Conservation (phyloP, 2,888 invertebrate genomes). For the Unio delphinus region DNA sequence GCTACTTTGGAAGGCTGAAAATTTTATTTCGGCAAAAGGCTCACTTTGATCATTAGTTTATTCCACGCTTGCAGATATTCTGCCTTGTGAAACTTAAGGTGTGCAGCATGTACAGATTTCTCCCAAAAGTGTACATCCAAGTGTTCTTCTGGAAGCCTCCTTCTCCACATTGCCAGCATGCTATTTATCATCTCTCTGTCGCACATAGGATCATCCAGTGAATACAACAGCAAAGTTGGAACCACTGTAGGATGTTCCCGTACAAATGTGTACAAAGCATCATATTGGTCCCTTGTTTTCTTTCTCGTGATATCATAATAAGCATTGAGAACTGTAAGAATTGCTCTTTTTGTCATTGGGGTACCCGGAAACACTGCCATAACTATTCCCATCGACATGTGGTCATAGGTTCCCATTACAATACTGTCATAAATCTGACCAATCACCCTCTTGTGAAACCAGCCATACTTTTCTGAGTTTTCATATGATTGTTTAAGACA, state of each 20-base stretch:
- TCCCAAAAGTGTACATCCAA: conserved; percentile 29
- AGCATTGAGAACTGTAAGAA: conserved; percentile 14
- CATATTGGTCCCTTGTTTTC: conserved; percentile 38
- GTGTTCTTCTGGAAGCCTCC: conserved; percentile 18
- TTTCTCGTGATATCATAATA: conserved; percentile 38
- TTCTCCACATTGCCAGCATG: conserved; percentile 30
- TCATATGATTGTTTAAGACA: conserved; percentile 13
- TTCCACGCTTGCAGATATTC: conserved; percentile 33
- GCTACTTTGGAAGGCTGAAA: too few species aligned
- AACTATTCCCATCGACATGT: conserved; percentile 46
- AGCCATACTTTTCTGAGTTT: conserved; percentile 16
- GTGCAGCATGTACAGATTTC: conserved; percentile 40
- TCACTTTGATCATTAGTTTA: conserved; percentile 17
- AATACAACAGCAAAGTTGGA: conserved; percentile 39
- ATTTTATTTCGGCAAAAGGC: neutral
- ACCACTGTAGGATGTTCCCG: conserved; percentile 26
- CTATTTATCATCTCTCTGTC: conserved; percentile 24
- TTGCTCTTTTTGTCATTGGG: conserved; percentile 13
- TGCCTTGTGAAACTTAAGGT: conserved; percentile 31
- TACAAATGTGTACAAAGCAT: conserved; percentile 31
- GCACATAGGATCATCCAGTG: conserved; percentile 46
- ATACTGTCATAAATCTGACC: conserved; percentile 54
- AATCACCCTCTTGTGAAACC: conserved; percentile 25
- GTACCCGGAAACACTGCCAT: conserved; percentile 16
- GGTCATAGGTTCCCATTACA: conserved; percentile 41